phyloP scores from a whole-genome alignment of 35 echinoderm and acorn worm genomes.

The Patiria miniata region DNA sequence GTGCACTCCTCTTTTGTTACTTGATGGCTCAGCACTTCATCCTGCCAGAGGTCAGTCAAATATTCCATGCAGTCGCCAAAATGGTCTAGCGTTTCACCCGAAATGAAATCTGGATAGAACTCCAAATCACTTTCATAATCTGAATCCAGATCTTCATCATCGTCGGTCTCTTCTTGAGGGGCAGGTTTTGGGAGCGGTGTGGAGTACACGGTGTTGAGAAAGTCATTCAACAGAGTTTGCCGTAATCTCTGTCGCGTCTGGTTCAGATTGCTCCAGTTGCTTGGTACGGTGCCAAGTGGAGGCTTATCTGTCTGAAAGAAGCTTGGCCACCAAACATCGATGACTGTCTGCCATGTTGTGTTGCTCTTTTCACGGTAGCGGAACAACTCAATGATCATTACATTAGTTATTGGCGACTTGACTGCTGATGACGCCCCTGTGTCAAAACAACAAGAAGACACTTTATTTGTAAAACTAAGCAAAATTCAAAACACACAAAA shows the following conservation, averaged over 20 bases:
- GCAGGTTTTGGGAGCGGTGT: background rate
- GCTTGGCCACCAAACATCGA: slow-evolving; percentile 37
- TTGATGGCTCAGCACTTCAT: background rate
- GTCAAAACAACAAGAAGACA: too few relatives aligned
- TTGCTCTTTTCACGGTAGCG: slow-evolving; percentile 19
- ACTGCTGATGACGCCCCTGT: too few relatives aligned
- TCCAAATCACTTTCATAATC: slow-evolving; percentile 6
- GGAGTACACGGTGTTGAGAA: background rate
- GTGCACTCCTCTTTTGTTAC: background rate
- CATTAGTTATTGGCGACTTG: slow-evolving; percentile 14
- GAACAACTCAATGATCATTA: slow-evolving; percentile 15
- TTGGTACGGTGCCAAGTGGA: background rate
- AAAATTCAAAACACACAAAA: too few relatives aligned
- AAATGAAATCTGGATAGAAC: slow-evolving; percentile 18
- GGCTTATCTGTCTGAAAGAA: slow-evolving; percentile 3
- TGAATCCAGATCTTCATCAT: slow-evolving; percentile 20
- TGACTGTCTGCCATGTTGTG: slow-evolving; percentile 24
- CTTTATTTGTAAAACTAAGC: too few relatives aligned
- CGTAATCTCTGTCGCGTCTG: background rate
- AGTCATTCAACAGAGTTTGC: background rate
- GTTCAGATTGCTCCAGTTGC: background rate
- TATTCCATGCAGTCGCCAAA: slow-evolving; percentile 19
- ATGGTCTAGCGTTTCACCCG: background rate
- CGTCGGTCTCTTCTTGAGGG: background rate
- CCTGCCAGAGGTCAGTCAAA: slow-evolving; percentile 18